Evolutionary conservation across 1,140 invertebrate genomes (phyloP).

Genomic region (Physella acuta): DNA sequence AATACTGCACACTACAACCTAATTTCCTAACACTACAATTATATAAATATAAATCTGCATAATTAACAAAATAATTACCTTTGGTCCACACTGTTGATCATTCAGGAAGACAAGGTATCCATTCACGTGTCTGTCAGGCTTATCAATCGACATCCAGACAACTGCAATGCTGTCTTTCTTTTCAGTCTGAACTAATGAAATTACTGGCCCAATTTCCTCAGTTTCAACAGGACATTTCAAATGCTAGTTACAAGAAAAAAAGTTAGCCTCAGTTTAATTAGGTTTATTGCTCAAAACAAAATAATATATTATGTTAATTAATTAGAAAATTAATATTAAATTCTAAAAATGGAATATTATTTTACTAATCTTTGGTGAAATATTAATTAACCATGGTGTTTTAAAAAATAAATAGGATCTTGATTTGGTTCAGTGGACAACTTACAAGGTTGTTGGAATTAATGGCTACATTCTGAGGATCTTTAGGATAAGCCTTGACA

Average conservation of each 20-base stretch:
- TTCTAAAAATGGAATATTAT: neutral
- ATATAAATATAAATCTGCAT: too few species aligned
- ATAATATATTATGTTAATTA: neutral
- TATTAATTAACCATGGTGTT: neutral
- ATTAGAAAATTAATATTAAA: neutral
- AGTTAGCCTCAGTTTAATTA: too few species aligned
- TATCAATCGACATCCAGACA: conserved; percentile 56
- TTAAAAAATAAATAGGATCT: too few species aligned
- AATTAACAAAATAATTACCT: too few species aligned
- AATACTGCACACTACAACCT: too few species aligned
- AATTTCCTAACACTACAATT: too few species aligned
- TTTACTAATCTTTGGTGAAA: neutral
- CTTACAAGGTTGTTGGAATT: conserved; percentile 56
- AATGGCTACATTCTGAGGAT: conserved; percentile 42
- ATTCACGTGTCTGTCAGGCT: conserved; percentile 42
- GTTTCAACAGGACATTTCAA: conserved; percentile 46
- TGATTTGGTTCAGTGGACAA: too few species aligned
- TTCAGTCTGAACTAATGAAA: conserved; percentile 53
- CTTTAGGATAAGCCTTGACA: conserved; percentile 48
- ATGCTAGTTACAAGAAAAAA: too few species aligned
- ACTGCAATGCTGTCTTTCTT: conserved; percentile 49
- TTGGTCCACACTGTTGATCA: conserved; percentile 54
- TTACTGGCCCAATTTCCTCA: conserved; percentile 52
- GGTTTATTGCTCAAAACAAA: too few species aligned
- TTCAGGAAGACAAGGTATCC: conserved; percentile 56